Percentiles rank a stretch among this genome's conserved stretches.
phyloP scores from a whole-genome alignment of 2,113 vertebrate genomes.

The Myxocyprinus asiaticus region DNA sequence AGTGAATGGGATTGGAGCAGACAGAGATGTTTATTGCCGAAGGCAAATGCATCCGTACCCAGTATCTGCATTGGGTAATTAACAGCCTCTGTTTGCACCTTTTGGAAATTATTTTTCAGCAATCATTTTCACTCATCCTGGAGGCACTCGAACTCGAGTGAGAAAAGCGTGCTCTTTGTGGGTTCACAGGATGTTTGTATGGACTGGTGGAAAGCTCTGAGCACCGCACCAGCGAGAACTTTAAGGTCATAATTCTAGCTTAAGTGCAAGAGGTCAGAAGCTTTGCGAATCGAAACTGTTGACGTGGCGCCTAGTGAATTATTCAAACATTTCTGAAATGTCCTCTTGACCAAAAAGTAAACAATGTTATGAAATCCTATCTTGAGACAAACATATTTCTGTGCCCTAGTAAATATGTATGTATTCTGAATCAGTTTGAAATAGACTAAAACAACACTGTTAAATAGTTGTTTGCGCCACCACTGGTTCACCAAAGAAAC shows the following conservation, averaged over 20 bases:
- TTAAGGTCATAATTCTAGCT: constrained; percentile 34
- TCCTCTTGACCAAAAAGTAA: background rate
- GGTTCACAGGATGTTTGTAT: constrained; percentile 8
- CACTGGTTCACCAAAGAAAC: no score
- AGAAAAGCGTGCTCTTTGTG: constrained; percentile 20
- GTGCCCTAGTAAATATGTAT: constrained; percentile 6
- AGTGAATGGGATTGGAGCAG: constrained; percentile 42
- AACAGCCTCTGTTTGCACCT: constrained; percentile 37
- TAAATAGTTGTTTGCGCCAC: background rate
- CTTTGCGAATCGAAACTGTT: constrained; percentile 1
- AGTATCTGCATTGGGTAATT: constrained; percentile 42
- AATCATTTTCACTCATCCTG: constrained; percentile 32
- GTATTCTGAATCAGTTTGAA: background rate
- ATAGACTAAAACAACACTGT: background rate
- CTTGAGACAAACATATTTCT: constrained; percentile 3
- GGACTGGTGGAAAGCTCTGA: constrained; percentile 8
- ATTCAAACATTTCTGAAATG: background rate
- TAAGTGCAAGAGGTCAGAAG: constrained; percentile 31
- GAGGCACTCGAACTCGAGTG: constrained; percentile 22
- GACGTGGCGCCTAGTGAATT: constrained; percentile 12
- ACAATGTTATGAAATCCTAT: background rate
- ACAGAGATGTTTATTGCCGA: constrained; percentile 29
- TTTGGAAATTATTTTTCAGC: constrained; percentile 44
- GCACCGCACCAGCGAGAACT: constrained; percentile 1
- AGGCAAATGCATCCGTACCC: constrained; percentile 34